Evolutionary conservation across 2,113 vertebrate species (phyloP), one percentile per base, ranked within the genome.

Genomic region (Anhinga anhinga): DNA sequence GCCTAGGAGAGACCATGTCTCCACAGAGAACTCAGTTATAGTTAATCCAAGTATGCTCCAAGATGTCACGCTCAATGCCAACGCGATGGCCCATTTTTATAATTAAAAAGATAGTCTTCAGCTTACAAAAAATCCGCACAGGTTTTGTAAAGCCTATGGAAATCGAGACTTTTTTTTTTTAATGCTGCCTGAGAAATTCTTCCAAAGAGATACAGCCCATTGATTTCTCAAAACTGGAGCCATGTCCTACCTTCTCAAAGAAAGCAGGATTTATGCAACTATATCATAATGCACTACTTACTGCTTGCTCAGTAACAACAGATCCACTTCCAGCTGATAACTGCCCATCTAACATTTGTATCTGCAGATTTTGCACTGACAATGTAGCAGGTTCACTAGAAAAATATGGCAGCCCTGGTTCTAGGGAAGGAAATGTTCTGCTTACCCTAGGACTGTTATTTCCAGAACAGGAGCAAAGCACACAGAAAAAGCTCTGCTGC

Each of bases 341-440:
- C 36, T 45, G 73, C 32, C 85, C 58, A 47, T 19, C 50, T 11
- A n/a, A 56, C 38, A 34, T 9, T 29, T n/a, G 36, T 30, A 7
- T 3, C 30, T 52, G 40, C 85, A 38, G 40, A 25, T 23, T 58
- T 25, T 45, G 26, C 2, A 1, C 56, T 45, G 66, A 29, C n/a
- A 50, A 23, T 0, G 0, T 3, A n/a, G 52, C 56, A 87, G 32
- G 29, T 52, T 71, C 25, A 22, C 25, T 13, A 1, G 1, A 49
- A 58, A 52, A 67, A 36, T 12, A 2, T 30, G n/a, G 61, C 47
- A 85, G 79, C 38, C 65, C 66, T 17, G 13, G 13, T 5, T 18
- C 26, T 3, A 26, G 66, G 79, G 44, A 88, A 80, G 58, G 86
- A 69, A 80, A 30, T 2, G 25, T 36, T 34, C 72, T 56, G 72